Percentiles rank a stretch among this genome's conserved stretches.
Evolutionary conservation across 1,140 invertebrate genomes (phyloP).

Genomic region (Drosophila ambigua): DNA sequence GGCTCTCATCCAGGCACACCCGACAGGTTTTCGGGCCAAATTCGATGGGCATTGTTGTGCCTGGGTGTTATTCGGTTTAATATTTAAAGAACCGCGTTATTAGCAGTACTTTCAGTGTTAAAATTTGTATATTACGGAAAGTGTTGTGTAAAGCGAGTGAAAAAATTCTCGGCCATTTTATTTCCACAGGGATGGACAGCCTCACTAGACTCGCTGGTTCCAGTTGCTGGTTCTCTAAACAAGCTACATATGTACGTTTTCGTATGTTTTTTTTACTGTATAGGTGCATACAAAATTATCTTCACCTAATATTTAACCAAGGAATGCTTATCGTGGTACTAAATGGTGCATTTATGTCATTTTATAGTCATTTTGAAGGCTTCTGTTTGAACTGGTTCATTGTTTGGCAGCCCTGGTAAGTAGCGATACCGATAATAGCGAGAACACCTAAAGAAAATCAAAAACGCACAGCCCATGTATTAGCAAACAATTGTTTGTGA

Average conservation of each 20-base stretch:
- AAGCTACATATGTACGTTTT: too few relatives aligned
- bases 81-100: slow-evolving; percentile 55
- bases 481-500: too few relatives aligned
- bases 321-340: too few relatives aligned
- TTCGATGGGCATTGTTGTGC: slow-evolving; percentile 59
- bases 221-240: too few relatives aligned
- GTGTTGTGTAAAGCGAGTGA: slow-evolving; percentile 78
- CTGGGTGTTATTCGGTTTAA: slow-evolving; percentile 31
- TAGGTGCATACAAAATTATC: too few relatives aligned
- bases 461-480: not conserved
- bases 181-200: slow-evolving; percentile 38
- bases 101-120: slow-evolving; percentile 74
- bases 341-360: not conserved
- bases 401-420: not conserved
- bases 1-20: slow-evolving; percentile 62
- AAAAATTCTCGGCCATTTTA: slow-evolving; percentile 64
- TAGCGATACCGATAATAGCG: slow-evolving; percentile 11
- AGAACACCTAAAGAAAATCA: not conserved
- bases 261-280: too few relatives aligned
- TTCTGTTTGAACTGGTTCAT: slow-evolving; percentile 1
- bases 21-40: slow-evolving; percentile 69
- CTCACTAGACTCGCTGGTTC: slow-evolving; percentile 18
- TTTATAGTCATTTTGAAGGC: not conserved
- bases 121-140: slow-evolving; percentile 59
- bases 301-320: too few relatives aligned